Evolutionary conservation across 2,797 vertebrate species (phyloP).

Genomic region (Staurois parvus): DNA sequence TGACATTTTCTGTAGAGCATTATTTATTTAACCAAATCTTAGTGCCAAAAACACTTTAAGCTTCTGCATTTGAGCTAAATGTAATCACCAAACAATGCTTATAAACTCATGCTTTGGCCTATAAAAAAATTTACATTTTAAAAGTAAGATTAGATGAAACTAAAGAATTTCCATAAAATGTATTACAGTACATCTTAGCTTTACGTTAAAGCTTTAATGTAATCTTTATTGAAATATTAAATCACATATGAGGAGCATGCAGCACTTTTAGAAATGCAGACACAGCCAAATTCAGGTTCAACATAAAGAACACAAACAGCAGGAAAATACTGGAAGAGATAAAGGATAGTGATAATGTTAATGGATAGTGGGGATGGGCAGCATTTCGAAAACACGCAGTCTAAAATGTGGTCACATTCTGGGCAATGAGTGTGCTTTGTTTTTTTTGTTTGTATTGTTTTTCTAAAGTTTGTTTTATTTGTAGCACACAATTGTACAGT

Average conservation of each 20-base stretch:
- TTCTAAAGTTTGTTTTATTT: too few species aligned
- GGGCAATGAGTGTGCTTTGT: too few species aligned
- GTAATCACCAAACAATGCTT: slow-evolving; percentile 1
- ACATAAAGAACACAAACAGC: slow-evolving; percentile 10
- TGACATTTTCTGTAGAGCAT: neutral
- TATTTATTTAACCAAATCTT: neutral
- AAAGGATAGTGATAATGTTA: too few species aligned
- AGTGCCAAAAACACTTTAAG: neutral
- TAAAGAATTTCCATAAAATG: slow-evolving; percentile 24
- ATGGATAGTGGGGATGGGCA: too few species aligned
- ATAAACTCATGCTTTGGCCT: neutral
- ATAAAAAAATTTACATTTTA: slow-evolving; percentile 44
- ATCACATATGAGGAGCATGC: slow-evolving; percentile 24
- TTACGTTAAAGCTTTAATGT: slow-evolving; percentile 28
- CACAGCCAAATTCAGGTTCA: slow-evolving; percentile 15
- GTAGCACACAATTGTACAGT: too few species aligned
- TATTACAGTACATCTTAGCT: slow-evolving; percentile 11
- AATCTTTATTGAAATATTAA: slow-evolving; percentile 51
- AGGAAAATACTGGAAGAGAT: neutral
- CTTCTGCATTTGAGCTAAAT: slow-evolving; percentile 2
- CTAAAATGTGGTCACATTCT: too few species aligned
- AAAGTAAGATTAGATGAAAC: slow-evolving; percentile 21
- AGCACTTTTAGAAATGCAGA: slow-evolving; percentile 29
- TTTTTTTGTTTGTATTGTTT: too few species aligned
- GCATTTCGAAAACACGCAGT: too few species aligned